Conservation (phyloP, 2,888 invertebrate species). For the Lycaena phlaeas region DNA sequence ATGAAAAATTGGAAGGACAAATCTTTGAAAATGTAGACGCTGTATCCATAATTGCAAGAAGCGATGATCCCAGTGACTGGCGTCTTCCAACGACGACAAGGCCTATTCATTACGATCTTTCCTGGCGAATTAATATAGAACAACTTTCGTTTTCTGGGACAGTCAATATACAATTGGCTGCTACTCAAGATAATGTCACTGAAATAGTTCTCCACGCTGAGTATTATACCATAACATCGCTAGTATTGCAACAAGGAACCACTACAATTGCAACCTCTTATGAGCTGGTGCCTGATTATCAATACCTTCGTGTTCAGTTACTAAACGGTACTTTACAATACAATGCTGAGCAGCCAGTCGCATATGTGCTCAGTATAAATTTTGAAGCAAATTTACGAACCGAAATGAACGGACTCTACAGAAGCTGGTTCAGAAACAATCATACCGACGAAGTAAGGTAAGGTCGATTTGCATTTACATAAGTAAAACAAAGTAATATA, state of each 20-base stretch:
- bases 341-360: slow-evolving; percentile 23
- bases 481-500: no score
- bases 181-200: slow-evolving; percentile 34
- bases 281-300: slow-evolving; percentile 25
- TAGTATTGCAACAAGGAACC: slow-evolving; percentile 44
- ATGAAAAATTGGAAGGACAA: slow-evolving; percentile 46
- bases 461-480: slow-evolving; percentile 12
- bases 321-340: slow-evolving; percentile 26
- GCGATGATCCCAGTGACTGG: slow-evolving; percentile 30
- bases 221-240: slow-evolving; percentile 36
- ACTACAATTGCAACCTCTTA: slow-evolving; percentile 18
- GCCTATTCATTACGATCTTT: slow-evolving; percentile 67
- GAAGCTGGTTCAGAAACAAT: slow-evolving; percentile 47
- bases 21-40: slow-evolving; percentile 34
- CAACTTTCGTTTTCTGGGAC: slow-evolving; percentile 38
- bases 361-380: slow-evolving; percentile 33
- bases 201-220: slow-evolving; percentile 47
- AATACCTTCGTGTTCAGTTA: slow-evolving; percentile 36
- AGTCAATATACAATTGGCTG: slow-evolving; percentile 40
- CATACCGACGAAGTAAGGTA: slow-evolving; percentile 30
- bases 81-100: slow-evolving; percentile 61
- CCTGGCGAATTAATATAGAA: slow-evolving; percentile 51
- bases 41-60: slow-evolving; percentile 5
- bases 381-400: slow-evolving; percentile 39
- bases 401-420: slow-evolving; percentile 61